A percentile compares a stretch with the other conserved stretches of the same genome.
phyloP scores from a whole-genome alignment of 23 tunicate genomes.

The Ciona savignyi region DNA sequence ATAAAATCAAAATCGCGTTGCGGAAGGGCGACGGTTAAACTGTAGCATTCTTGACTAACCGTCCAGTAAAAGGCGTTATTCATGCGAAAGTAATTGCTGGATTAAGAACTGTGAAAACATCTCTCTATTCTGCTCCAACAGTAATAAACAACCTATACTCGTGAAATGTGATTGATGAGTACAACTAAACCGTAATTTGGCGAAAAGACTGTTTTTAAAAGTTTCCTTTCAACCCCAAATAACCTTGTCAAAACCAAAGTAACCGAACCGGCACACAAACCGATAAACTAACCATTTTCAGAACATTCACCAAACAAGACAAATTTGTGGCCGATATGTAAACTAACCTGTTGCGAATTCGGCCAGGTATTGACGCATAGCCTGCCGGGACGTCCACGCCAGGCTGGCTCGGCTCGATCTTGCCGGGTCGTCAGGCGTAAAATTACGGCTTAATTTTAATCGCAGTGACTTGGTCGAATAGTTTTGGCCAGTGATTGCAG shows the following conservation, averaged over 20 bases:
- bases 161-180: too few relatives aligned
- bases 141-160: background rate
- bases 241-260: too few relatives aligned
- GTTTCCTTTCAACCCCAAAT: too few relatives aligned
- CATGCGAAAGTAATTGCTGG: too few relatives aligned
- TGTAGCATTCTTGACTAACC: background rate
- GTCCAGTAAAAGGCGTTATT: background rate
- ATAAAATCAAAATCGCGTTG: background rate
- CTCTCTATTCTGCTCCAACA: background rate
- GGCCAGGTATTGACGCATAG: background rate
- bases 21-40: background rate
- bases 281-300: too few relatives aligned
- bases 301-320: too few relatives aligned
- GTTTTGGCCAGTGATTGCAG: background rate
- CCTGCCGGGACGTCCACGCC: background rate
- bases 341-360: background rate
- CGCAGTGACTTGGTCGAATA: background rate
- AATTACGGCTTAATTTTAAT: background rate
- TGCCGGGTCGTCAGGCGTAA: background rate
- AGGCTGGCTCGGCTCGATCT: background rate
- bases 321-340: background rate
- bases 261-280: too few relatives aligned
- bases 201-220: too few relatives aligned
- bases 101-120: background rate
- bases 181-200: too few relatives aligned